Base-by-base conservation (phyloP, 2,797 vertebrate genomes). In the Euphonia xanthogaster region DNA sequence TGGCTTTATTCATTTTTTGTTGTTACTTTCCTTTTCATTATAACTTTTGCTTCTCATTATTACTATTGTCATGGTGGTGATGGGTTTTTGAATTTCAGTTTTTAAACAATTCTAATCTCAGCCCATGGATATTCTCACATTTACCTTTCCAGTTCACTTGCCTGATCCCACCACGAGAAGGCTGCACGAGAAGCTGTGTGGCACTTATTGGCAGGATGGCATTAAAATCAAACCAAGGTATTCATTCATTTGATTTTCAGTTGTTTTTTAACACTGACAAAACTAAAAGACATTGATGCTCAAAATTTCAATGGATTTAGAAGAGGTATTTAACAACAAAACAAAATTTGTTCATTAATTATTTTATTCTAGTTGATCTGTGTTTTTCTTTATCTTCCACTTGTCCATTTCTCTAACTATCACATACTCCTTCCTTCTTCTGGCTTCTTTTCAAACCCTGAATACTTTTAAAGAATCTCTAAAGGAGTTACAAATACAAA, bases 111-210 rank as follows among this genome's bases (percentile, higher is more conserved):
- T 45, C 3, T 27, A 44, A 44, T 33, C 24, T 33, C 19, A 86
- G 53, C 3, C 23, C 31, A 40, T 2, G 0, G 28, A 31, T 60
- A 50, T 70, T 78, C 10, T 54, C n/a, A 25, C 5, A 19, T 65
- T 70, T 60, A 45, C 17, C 4, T n/a, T 60, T 54, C 12, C 6
- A 28, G 2, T 40, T 54, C 12, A 39, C 7, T 45, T 83, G 3
- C 5, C 9, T 2, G 1, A 10, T 50, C 5, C 9, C 7, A 5
- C 21, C 28, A 17, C 14, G 2, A 8, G 11, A 33, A 39, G 39
- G 55, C 4, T 20, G 30, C 12, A 12, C 20, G 19, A 54, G 15
- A 7, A 27, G 7, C 12, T 23, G n/a, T 51, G 37, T 68, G 13
- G 7, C 31, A 22, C 4, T 60, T 30, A 50, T 21, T 35, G 60